Conservation (phyloP, 1,140 invertebrate genomes). For the Heterodera carotae region DNA sequence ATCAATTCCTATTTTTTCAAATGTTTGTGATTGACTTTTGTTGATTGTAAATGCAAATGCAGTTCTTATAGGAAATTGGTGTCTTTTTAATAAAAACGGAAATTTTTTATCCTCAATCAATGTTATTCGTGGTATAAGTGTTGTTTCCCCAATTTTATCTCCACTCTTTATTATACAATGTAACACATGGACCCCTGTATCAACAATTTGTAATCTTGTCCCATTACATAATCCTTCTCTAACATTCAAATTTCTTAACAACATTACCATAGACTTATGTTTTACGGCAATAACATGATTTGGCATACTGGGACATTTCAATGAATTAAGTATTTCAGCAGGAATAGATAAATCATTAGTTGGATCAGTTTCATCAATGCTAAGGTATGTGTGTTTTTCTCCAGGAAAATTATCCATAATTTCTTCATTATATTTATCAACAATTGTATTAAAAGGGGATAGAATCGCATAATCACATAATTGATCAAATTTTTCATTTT, state of each 20-base stretch:
- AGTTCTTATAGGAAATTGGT: no score
- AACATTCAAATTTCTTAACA: slow-evolving; percentile 46
- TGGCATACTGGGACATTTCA: slow-evolving; percentile 28
- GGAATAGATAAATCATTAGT: slow-evolving; percentile 3
- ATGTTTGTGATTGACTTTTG: slow-evolving; percentile 70
- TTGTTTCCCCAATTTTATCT: slow-evolving; percentile 26
- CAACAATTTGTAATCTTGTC: slow-evolving; percentile 31
- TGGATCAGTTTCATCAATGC: slow-evolving; percentile 32
- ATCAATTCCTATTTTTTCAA: slow-evolving; percentile 65
- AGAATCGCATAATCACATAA: slow-evolving; percentile 42
- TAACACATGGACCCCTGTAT: slow-evolving; percentile 38
- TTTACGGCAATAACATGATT: slow-evolving; percentile 32
- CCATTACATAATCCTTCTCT: slow-evolving; percentile 40
- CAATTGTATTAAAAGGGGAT: slow-evolving; percentile 35
- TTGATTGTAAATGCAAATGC: slow-evolving; percentile 72
- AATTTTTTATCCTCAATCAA: slow-evolving; percentile 35
- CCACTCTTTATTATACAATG: slow-evolving; percentile 37
- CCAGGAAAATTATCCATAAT: slow-evolving; percentile 37
- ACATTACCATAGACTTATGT: slow-evolving; percentile 37
- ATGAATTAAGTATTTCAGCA: slow-evolving; percentile 46
- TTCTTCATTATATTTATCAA: slow-evolving; percentile 38
- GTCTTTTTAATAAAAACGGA: slow-evolving; percentile 43
- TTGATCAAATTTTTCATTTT: slow-evolving; percentile 21
- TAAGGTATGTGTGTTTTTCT: slow-evolving; percentile 29
- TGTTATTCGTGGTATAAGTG: slow-evolving; percentile 38